phyloP scores from a whole-genome alignment of 2,888 invertebrate genomes.

The Acleris holmiana region DNA sequence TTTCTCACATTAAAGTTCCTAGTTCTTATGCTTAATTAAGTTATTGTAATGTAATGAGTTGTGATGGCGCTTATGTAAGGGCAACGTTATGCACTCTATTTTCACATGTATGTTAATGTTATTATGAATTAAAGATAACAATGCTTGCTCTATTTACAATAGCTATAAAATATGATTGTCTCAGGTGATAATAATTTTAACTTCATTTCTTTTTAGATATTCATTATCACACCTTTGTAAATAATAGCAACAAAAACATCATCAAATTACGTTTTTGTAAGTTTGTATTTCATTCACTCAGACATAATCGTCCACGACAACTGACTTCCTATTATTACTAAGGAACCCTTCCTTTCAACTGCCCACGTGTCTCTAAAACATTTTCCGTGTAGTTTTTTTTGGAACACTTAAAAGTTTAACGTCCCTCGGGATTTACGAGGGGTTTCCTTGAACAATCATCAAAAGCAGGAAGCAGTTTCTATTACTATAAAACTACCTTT shows the following conservation, averaged over 20 bases:
- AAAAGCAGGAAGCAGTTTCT: conserved; percentile 24
- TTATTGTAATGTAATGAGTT: conserved; percentile 35
- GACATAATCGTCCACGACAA: too few species aligned
- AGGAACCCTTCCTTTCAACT: not conserved
- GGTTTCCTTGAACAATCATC: conserved; percentile 20
- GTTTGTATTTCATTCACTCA: too few species aligned
- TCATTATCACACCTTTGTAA: too few species aligned
- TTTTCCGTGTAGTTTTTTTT: conserved; percentile 26
- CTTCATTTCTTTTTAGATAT: too few species aligned
- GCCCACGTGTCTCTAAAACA: conserved; percentile 19
- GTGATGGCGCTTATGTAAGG: conserved; percentile 24
- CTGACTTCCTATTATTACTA: too few species aligned
- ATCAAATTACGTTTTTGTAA: too few species aligned
- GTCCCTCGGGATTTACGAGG: conserved; percentile 23
- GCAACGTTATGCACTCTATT: not conserved
- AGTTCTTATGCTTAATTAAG: conserved; percentile 43
- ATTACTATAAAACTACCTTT: conserved; percentile 5
- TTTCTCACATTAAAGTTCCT: conserved; percentile 48
- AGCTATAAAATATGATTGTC: too few species aligned
- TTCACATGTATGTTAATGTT: not conserved
- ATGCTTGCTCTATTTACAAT: too few species aligned
- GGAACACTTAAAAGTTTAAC: conserved; percentile 16
- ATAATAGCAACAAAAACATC: too few species aligned
- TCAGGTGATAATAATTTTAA: too few species aligned
- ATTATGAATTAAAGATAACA: not conserved